phyloP scores from a whole-genome alignment of 2,113 vertebrate species.

The Scomber colias region DNA sequence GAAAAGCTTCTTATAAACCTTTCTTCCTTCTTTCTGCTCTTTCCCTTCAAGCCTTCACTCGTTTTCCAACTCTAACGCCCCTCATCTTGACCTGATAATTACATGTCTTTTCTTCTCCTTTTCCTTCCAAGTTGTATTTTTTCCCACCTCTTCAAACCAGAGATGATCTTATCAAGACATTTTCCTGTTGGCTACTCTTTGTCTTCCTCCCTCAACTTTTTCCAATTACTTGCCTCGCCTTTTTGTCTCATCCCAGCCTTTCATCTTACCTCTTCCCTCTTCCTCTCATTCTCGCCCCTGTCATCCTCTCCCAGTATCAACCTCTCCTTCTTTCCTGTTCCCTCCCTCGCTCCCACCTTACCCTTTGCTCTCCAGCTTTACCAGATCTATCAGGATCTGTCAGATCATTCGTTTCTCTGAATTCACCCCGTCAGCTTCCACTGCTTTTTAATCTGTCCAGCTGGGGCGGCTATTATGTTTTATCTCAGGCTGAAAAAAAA shows the following conservation, averaged over 20 bases:
- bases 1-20: background rate
- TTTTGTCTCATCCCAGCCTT: background rate
- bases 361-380: background rate
- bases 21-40: background rate
- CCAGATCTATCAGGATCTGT: conserved; percentile 63
- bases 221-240: background rate
- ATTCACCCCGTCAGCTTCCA: conserved; percentile 46
- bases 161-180: background rate
- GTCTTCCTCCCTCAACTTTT: background rate
- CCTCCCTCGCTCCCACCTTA: background rate
- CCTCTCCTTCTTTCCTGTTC: background rate
- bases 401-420: conserved; percentile 56
- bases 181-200: background rate
- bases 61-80: background rate
- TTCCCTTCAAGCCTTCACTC: background rate
- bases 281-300: background rate
- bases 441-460: conserved; percentile 57
- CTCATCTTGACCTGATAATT: background rate
- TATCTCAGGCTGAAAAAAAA: conserved; percentile 24
- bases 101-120: background rate
- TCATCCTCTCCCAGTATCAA: conserved; percentile 34
- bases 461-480: conserved; percentile 34
- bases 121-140: background rate
- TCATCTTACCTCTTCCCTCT: background rate
- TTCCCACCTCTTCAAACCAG: background rate